Base-by-base conservation (phyloP, 2,888 invertebrate genomes). In the Drosophila paranaensis region DNA sequence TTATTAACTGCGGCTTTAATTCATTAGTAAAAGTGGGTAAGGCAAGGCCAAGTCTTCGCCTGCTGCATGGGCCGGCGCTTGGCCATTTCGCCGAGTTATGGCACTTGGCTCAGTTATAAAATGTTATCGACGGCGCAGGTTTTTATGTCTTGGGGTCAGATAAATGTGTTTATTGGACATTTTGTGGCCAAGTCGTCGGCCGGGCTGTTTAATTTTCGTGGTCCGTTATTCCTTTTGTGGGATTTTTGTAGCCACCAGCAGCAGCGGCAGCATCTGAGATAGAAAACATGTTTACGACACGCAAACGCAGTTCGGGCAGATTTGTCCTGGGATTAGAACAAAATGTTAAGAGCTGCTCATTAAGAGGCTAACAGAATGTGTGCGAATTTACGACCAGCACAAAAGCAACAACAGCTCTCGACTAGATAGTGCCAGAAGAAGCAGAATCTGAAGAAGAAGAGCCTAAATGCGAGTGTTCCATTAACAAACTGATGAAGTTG, bases 121-220 rank as follows among this genome's bases (percentile, higher is more conserved):
- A 84, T 82, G 86, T 77, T 89, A 84, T 84, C 84, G 84, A 85
- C 83, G 77, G 88, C 77, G 72, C 89, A 88, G 88, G 84, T 88
- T 84, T 89, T 84, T 88, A 84, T 84, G 84, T 70, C 79, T 66
- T 50, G 56, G 86, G 89, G 88, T 82, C 89, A 87, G 89, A 84
- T 89, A 89, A 87, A 87, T 87, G 84, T 88, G 84, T 84, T 84
- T 84, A 85, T 84, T 74, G 89, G 70, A 77, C 80, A 82, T 81
- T 83, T 89, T 84, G 54, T 46, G 63, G 68, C 62, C 57, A 69
- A 76, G 73, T 73, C 67, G 66, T 66, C 63, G 61, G 66, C 25
- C 58, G 72, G 68, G 69, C 67, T 81, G 76, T 84, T 87, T 84
- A 89, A 84, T 84, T 84, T 87, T 85, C 84, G 83, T 74, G 82